A percentile compares a stretch with the other conserved stretches of the same genome.
phyloP scores from a whole-genome alignment of 2,888 invertebrate species.

The Steromphala cineraria region DNA sequence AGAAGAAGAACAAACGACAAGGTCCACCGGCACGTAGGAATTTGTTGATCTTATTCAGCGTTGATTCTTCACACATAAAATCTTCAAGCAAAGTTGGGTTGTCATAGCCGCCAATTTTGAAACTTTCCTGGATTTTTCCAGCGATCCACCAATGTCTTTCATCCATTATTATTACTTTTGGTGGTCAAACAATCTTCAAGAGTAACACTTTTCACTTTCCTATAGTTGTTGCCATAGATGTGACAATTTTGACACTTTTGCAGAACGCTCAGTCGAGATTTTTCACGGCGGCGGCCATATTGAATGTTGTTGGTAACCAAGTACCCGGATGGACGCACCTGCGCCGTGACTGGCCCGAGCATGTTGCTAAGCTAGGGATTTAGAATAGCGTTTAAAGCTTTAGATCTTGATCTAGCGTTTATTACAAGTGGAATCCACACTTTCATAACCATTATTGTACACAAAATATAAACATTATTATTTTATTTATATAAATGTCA shows the following conservation, averaged over 20 bases:
- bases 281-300: constrained; percentile 57
- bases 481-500: too few relatives aligned
- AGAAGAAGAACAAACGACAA: constrained; percentile 72
- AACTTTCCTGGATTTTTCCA: constrained; percentile 74
- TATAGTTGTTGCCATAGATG: neutral
- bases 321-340: constrained; percentile 47
- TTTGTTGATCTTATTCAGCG: constrained; percentile 69
- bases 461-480: too few relatives aligned
- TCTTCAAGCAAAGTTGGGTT: constrained; percentile 73
- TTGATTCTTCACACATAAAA: constrained; percentile 71
- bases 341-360: neutral
- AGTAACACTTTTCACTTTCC: neutral
- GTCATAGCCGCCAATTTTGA: constrained; percentile 72
- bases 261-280: constrained; percentile 30
- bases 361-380: neutral
- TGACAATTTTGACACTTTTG: constrained; percentile 10
- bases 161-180: constrained; percentile 65
- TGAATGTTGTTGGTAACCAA: constrained; percentile 66
- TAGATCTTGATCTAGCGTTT: too few relatives aligned
- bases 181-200: neutral
- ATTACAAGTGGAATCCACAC: too few relatives aligned
- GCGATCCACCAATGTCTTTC: constrained; percentile 76
- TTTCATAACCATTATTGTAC: too few relatives aligned
- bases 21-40: constrained; percentile 72
- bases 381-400: too few relatives aligned